Base-by-base conservation (phyloP, 2,888 invertebrate species). In the Apodemia mormo region DNA sequence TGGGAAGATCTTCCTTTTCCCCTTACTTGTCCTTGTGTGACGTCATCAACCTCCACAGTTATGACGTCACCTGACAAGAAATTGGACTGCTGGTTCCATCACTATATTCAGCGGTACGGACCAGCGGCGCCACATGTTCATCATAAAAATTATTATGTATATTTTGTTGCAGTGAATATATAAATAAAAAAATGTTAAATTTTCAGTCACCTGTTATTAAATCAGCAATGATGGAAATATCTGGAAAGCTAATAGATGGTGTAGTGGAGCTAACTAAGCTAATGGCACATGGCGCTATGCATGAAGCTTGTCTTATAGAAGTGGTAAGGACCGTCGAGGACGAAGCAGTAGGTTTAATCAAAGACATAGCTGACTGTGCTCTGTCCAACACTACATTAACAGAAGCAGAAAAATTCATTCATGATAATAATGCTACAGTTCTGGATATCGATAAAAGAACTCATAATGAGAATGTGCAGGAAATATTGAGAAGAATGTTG, bases 231-330 rank as follows among this genome's bases (percentile, higher is more conserved):
- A 92, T 92, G 90, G 90, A 86, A 9, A 83, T 92, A 5, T 89
- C 91, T 0, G 80, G 83, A 0, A 88, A 86, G 65, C 78, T 93
- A 2, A 84, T 91, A 12, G 85, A 88, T 14, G 92, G 92, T 2
- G 84, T 91, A 0, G 87, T 90, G 2, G 85, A 85, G 1, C 77
- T 93, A 2, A 91, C 92, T 0, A 92, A 92, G 67, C 77, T 89
- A 7, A 89, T 93, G 88, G 92, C 92, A 0, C 92, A 92, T 43
- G 92, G 92, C 2, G 92, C 92, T 0, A 92, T 92, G 92, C 92
- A 92, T n/a, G 92, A 93, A 78, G 92, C 92, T 0, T 93, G 92
- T 65, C 89, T 93, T 1, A 91, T 93, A 9, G 92, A 93, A 83
- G 92, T 92, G 0, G 83, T 92, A 30, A 88, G 82, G 74, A 82